phyloP scores from a whole-genome alignment of 1,140 invertebrate genomes.

The Holcopasites calliopsidis region DNA sequence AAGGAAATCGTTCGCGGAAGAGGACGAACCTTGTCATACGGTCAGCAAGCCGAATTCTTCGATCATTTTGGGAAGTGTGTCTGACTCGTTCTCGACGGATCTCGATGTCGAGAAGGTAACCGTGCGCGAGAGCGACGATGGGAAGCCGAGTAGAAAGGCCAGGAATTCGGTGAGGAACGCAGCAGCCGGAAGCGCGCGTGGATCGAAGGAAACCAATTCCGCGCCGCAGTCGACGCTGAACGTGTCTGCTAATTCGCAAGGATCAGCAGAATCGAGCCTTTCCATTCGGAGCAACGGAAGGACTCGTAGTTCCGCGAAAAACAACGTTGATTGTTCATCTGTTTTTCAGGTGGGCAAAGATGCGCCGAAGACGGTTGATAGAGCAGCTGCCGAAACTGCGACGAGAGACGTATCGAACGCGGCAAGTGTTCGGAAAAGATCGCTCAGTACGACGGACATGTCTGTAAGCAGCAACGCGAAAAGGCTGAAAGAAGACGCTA shows the following conservation, averaged over 20 bases:
- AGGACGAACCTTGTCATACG: neutral
- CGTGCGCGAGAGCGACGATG: neutral
- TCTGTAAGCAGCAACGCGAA: neutral
- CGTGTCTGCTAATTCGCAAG: neutral
- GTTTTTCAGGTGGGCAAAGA: conserved; percentile 28
- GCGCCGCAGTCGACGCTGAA: neutral
- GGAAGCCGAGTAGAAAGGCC: neutral
- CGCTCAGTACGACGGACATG: neutral
- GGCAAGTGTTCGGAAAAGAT: conserved; percentile 1
- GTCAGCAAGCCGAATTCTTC: neutral
- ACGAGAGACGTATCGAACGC: neutral
- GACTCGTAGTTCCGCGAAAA: conserved; percentile 1
- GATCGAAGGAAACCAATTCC: neutral
- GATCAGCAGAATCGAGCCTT: neutral
- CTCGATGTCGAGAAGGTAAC: neutral
- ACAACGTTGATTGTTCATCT: conserved; percentile 10
- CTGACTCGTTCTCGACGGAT: neutral
- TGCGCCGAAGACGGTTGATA: neutral
- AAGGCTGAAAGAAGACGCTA: neutral
- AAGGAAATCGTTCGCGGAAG: neutral
- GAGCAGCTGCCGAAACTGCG: neutral
- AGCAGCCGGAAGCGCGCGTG: neutral
- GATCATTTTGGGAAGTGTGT: neutral
- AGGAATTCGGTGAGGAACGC: neutral
- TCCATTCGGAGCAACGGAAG: neutral